Percentiles rank a stretch among this genome's conserved stretches.
Evolutionary conservation across 2,113 vertebrate genomes (phyloP).

Genomic region (Dasyurus viverrinus): DNA sequence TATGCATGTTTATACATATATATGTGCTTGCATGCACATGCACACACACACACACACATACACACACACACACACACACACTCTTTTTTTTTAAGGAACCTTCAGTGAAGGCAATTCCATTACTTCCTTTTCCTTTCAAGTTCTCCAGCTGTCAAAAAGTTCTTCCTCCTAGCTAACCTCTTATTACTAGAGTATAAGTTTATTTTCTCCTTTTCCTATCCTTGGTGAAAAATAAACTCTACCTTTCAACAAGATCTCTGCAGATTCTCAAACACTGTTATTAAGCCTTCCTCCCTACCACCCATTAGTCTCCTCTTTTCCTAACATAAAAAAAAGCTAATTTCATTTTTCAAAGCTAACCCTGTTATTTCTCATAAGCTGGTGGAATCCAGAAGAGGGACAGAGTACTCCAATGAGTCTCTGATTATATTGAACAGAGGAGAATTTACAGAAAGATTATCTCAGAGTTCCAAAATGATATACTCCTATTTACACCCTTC

Average conservation of each 20-base stretch:
- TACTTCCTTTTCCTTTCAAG: not conserved
- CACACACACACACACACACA: too few species aligned
- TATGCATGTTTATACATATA: not conserved
- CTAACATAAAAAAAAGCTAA: not conserved
- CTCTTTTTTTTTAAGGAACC: not conserved
- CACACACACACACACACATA: not conserved
- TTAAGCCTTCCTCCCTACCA: not conserved
- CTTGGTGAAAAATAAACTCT: not conserved
- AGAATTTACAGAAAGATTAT: not conserved
- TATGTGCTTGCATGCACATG: not conserved
- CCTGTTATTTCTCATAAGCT: not conserved
- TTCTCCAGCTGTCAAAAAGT: not conserved
- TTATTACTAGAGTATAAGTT: not conserved
- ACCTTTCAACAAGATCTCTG: not conserved
- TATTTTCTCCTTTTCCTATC: not conserved
- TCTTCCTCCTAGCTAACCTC: not conserved
- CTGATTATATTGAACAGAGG: not conserved
- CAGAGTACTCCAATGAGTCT: not conserved
- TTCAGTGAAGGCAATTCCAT: not conserved
- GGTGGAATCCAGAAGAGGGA: not conserved
- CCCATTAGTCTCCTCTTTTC: not conserved
- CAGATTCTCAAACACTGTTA: not conserved
- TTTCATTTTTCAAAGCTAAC: not conserved
- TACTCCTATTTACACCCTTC: not conserved
- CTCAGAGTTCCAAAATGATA: constrained; percentile 50